Percentiles rank a stretch among this genome's conserved stretches.
These are phyloP conservation scores for Balaeniceps rex DNA, from an alignment of 2,113 vertebrate genomes.

Conservation along the genomic window DNA sequence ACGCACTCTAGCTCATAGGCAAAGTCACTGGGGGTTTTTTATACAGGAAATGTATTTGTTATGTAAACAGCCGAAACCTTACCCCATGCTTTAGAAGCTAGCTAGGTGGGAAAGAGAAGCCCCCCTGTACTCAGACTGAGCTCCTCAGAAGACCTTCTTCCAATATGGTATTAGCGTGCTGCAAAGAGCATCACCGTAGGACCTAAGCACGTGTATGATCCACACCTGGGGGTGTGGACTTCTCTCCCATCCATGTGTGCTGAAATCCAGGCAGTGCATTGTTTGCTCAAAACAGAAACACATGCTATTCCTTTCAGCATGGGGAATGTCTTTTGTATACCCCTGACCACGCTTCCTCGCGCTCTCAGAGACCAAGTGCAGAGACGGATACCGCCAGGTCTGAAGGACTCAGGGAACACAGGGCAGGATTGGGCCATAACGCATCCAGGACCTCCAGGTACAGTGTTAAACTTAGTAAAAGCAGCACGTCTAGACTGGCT, in stretches of 20 bases:
- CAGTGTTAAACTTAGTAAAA: not conserved
- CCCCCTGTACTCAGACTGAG: not conserved
- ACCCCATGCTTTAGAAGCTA: not conserved
- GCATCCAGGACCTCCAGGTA: not conserved
- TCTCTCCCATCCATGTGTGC: not conserved
- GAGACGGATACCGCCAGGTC: rapidly evolving
- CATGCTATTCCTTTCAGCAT: not conserved
- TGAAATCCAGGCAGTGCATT: not conserved
- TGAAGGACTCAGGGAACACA: not conserved
- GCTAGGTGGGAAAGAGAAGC: not conserved
- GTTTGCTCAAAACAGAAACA: not conserved
- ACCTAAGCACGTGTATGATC: rapidly evolving
- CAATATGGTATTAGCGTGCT: not conserved
- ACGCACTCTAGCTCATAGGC: not conserved
- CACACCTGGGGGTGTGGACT: not conserved
- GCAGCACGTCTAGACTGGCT: not conserved
- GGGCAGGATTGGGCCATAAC: not conserved
- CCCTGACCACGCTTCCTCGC: not conserved
- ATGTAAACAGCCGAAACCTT: not conserved
- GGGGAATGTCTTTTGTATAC: not conserved
- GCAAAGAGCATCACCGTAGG: not conserved
- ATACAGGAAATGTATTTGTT: not conserved
- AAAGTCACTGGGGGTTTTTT: not conserved
- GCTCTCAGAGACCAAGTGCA: not conserved
- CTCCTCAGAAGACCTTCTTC: not conserved